Base-by-base conservation (phyloP, 2,797 vertebrate species). In the Menidia menidia region DNA sequence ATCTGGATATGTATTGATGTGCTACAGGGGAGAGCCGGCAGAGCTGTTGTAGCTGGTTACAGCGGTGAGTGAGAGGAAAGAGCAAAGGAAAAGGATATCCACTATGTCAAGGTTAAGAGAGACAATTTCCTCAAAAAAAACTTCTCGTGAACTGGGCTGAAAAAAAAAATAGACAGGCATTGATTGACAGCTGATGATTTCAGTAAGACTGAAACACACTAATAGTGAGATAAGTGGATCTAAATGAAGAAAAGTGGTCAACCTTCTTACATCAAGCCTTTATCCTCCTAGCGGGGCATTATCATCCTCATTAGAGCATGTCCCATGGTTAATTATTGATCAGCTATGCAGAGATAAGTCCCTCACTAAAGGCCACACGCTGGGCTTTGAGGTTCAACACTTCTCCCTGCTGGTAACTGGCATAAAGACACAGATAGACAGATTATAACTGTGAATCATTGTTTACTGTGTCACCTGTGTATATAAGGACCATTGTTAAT, bases 251-350 rank as follows among this genome's bases (percentile, higher is more conserved):
- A 78, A 73, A 81, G 69, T 64, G 75, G 83, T 66, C 82, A 68
- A 8, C 48, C 53, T 66, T 55, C 79, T 71, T 70, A 65, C 50
- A 33, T 84, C 60, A 68, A 82, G 73, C 87, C 87, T 65, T 86
- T 90, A 93, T 85, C 87, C 86, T 51, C 68, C 78, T 83, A 82
- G 82, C 77, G 31, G 77, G 44, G 76, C 87, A 91, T 94, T 93
- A 93, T 82, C 80, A 14, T 75, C 88, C 85, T 93, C 89, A 92
- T 93, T 94, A 92, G 88, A 86, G 77, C 82, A 33, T 90, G 87
- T 92, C 88, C 82, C 68, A 53, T 82, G 76, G 71, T 75, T 91
- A 93, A 88, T 89, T 93, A 94, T 94, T 94, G 93, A 95, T 94
- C 91, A 89, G 80, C 81, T 90, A 87, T 83, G 80, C 88, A 82